Conservation (phyloP, 2,113 vertebrate genomes). For the Syngnathus scovelli region DNA sequence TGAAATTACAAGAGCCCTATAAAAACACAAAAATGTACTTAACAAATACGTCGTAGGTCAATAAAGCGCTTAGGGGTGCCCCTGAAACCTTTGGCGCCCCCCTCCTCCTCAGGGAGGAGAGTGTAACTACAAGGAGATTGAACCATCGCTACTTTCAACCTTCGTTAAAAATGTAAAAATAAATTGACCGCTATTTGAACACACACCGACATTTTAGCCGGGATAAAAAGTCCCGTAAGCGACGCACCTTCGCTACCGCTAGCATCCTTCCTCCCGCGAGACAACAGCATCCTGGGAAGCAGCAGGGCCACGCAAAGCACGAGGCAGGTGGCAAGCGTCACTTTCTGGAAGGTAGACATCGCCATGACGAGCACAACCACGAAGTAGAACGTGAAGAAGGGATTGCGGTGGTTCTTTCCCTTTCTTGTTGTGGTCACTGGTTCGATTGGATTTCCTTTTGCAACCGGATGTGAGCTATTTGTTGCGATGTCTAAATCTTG, state of each 20-base stretch:
- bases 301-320: slow-evolving; percentile 82
- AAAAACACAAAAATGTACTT: no score
- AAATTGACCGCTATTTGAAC: not conserved
- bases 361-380: slow-evolving; percentile 61
- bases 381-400: not conserved
- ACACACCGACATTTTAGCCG: no score
- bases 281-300: slow-evolving; percentile 80
- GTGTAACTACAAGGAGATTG: slow-evolving; percentile 12
- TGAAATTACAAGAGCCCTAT: no score
- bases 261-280: slow-evolving; percentile 70
- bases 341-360: slow-evolving; percentile 74
- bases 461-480: not conserved
- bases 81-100: slow-evolving; percentile 30
- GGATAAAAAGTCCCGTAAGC: not conserved
- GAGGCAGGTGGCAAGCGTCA: slow-evolving; percentile 79
- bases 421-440: not conserved
- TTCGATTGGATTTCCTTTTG: slow-evolving; percentile 27
- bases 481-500: accelerated
- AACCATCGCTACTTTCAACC: not conserved
- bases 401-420: not conserved
- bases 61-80: not conserved
- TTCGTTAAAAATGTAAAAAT: not conserved
- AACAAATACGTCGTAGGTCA: no score
- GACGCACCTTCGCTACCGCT: slow-evolving; percentile 73
- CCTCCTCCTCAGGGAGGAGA: slow-evolving; percentile 40